Evolutionary conservation across 2,113 vertebrate species (phyloP).

Genomic region (Ornithorhynchus anatinus): DNA sequence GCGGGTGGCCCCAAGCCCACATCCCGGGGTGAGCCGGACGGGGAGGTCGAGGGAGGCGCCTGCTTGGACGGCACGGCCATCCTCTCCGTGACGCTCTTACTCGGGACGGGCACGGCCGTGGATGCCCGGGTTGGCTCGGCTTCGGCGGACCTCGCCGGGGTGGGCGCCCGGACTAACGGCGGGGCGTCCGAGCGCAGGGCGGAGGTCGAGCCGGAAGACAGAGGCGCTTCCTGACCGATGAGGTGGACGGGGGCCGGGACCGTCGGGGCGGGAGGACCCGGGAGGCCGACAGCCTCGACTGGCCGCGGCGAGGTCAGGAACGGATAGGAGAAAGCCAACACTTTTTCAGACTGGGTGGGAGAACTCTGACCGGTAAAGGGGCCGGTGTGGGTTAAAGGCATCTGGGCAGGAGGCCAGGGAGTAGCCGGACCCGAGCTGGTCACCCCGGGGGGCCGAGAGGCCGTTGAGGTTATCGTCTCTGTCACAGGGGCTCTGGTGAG

Average conservation of each 20-base stretch:
- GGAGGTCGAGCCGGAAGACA: neutral
- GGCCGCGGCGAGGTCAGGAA: no score
- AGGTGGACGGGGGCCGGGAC: neutral
- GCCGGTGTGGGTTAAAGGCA: no score
- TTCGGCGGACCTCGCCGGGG: neutral
- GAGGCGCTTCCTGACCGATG: no score
- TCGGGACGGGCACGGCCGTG: neutral
- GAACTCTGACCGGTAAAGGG: no score
- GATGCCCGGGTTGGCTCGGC: neutral
- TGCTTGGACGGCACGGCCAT: constrained; percentile 46
- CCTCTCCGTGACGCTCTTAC: constrained; percentile 51
- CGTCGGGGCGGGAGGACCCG: neutral
- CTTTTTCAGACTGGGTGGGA: neutral
- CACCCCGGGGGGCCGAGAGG: no score
- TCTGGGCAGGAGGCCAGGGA: no score
- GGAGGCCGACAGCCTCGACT: no score
- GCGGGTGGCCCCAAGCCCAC: neutral
- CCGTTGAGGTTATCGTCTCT: no score
- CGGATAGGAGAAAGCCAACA: no score
- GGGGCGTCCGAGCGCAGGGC: neutral
- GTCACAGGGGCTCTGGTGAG: no score
- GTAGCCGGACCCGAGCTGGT: no score
- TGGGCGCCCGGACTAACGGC: neutral
- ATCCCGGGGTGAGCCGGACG: constrained; percentile 4
- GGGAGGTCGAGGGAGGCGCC: constrained; percentile 35